Percentiles rank a stretch among this genome's conserved stretches.
phyloP scores from a whole-genome alignment of 2,888 invertebrate genomes.

The Malachius bipustulatus region DNA sequence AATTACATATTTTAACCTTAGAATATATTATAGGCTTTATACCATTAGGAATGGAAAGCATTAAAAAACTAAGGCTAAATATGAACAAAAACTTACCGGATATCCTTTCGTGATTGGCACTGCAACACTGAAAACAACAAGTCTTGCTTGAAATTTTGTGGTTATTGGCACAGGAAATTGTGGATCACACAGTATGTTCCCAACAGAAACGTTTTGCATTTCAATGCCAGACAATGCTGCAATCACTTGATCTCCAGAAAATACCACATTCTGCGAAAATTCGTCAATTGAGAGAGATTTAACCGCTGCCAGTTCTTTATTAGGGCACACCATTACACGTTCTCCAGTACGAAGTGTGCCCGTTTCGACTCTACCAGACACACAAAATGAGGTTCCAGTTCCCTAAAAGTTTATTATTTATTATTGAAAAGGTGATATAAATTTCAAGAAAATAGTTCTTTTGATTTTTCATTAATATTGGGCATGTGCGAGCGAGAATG shows the following conservation, averaged over 20 bases:
- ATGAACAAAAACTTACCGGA: constrained; percentile 44
- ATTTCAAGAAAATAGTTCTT: too few species aligned
- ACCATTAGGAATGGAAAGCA: too few species aligned
- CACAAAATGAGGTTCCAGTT: constrained; percentile 78
- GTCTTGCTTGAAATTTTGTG: constrained; percentile 73
- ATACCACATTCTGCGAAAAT: constrained; percentile 61
- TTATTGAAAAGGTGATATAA: too few species aligned
- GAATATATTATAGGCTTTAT: too few species aligned
- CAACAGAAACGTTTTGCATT: constrained; percentile 72
- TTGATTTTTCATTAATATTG: too few species aligned
- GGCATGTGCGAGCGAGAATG: too few species aligned
- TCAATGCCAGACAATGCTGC: constrained; percentile 74
- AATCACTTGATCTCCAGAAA: constrained; percentile 89
- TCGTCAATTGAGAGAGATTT: constrained; percentile 63
- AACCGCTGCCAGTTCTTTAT: constrained; percentile 68
- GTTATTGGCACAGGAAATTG: constrained; percentile 69
- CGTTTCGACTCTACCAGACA: constrained; percentile 84
- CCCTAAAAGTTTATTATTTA: constrained; percentile 38
- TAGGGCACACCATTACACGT: constrained; percentile 76
- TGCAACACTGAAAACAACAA: constrained; percentile 87
- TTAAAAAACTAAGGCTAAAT: constrained; percentile 14
- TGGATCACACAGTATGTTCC: constrained; percentile 79
- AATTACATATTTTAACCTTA: too few species aligned
- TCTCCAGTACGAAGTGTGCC: constrained; percentile 80
- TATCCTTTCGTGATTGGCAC: constrained; percentile 84